Percentiles rank a stretch among this genome's conserved stretches.
Evolutionary conservation across 2,888 invertebrate genomes (phyloP).

Genomic region (Tridacna crocea): DNA sequence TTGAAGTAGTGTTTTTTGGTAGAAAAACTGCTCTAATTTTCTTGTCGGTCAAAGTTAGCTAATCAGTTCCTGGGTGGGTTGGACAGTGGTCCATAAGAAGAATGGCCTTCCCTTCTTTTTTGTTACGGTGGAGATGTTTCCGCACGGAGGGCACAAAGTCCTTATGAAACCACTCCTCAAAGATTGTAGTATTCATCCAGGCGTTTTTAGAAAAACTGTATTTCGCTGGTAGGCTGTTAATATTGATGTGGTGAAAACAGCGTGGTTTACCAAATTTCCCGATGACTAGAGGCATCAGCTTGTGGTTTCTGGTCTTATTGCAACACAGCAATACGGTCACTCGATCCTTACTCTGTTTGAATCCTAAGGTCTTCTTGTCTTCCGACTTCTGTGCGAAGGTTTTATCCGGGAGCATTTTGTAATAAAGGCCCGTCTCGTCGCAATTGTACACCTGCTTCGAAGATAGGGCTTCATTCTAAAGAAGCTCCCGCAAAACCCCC

Average conservation of each 20-base stretch:
- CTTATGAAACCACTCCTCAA: slow-evolving; percentile 17
- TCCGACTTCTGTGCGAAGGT: slow-evolving; percentile 1
- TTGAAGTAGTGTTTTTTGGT: no score
- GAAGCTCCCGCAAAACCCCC: neutral
- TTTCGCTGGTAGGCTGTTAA: neutral
- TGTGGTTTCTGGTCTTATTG: slow-evolving; percentile 10
- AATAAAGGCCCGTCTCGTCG: neutral
- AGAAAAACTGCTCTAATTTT: neutral
- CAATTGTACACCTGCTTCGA: neutral
- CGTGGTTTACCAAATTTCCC: slow-evolving; percentile 13
- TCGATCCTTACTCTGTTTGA: slow-evolving; percentile 3
- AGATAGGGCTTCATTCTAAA: neutral
- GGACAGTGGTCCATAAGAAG: slow-evolving; percentile 1
- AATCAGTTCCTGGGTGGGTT: neutral
- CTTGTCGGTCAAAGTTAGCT: neutral
- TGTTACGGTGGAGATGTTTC: no score
- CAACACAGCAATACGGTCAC: slow-evolving; percentile 1
- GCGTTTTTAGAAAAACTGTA: neutral
- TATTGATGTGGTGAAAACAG: slow-evolving; percentile 12
- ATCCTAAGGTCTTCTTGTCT: slow-evolving; percentile 6
- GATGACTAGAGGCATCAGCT: slow-evolving; percentile 16
- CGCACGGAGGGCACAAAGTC: slow-evolving; percentile 1
- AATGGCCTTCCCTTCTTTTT: no score
- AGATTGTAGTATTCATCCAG: slow-evolving; percentile 1
- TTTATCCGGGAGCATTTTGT: neutral